Evolutionary conservation across 2,797 vertebrate genomes (phyloP), one percentile per base, ranked within the genome.

Genomic region (Saxicola maurus): DNA sequence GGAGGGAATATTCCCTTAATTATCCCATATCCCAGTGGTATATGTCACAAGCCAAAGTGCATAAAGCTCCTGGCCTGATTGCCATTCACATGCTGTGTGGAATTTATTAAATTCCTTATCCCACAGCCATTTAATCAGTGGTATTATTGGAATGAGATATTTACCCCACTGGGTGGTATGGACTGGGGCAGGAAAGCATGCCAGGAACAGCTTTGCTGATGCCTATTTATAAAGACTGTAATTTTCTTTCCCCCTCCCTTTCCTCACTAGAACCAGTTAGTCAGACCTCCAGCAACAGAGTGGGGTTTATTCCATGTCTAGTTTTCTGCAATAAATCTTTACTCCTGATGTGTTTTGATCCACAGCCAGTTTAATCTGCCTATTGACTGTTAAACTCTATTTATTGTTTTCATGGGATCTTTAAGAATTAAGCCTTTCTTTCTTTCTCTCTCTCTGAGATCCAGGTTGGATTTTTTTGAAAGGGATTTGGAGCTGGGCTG

Each of bases 51-150:
- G 64, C 82, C 77, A 85, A 92, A 94, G 91, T 81, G 78, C 85
- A 87, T 77, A 95, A 95, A 95, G 75, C 48, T 84, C 60, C 57
- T 87, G 68, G 89, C 52, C 75, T 94, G 82, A 91, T 94, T 94
- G 90, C 86, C 87, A 94, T 93, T 92, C 83, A 89, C 80, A 94
- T 87, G 87, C 90, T 89, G 86, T 81, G 53, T 83, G 68, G 88
- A 87, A 95, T 96, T 94, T 96, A 93, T 86, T 95, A 90, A 93
- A 95, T 96, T 96, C 85, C 90, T 94, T 90, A 95, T 90, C 87
- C 86, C 90, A 92, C 95, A 91, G 92, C 51, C 61, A 62, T 93
- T 89, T 92, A 94, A 88, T 93, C 87, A 69, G 71, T 59, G 53
- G 76, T 87, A 91, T 83, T 93, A 93, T 66, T 80, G 65, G 83